A percentile compares a stretch with the other conserved stretches of the same genome.
Conservation (phyloP, 2,888 invertebrate species). For the Carterocephalus palaemon region DNA sequence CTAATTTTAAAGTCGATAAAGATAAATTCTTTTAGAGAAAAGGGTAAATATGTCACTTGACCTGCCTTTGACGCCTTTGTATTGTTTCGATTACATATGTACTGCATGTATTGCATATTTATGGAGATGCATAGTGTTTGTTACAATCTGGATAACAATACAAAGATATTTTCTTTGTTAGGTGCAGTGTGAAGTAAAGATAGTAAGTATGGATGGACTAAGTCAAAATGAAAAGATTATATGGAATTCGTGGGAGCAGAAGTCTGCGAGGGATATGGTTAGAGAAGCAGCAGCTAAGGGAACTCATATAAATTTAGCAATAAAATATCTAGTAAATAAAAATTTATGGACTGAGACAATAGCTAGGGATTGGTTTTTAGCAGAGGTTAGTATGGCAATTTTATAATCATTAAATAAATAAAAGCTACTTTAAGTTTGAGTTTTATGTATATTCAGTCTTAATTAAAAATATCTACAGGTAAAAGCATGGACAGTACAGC, state of each 20-base stretch:
- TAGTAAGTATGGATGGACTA: slow-evolving; percentile 72
- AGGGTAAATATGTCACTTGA: too few relatives aligned
- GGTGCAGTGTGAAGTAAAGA: neutral
- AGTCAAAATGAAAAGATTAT: slow-evolving; percentile 78
- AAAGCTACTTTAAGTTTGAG: too few relatives aligned
- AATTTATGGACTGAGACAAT: slow-evolving; percentile 74
- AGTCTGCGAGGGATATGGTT: slow-evolving; percentile 81
- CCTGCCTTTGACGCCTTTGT: too few relatives aligned
- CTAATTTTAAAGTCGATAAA: too few relatives aligned
- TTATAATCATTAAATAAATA: slow-evolving; percentile 24
- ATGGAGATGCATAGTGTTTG: neutral
- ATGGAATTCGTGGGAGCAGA: slow-evolving; percentile 82
- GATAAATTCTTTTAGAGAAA: too few relatives aligned
- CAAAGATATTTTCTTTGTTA: neutral
- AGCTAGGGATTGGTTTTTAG: slow-evolving; percentile 76
- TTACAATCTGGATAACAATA: neutral
- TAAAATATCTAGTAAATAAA: slow-evolving; percentile 77
- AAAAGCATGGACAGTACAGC: slow-evolving; percentile 80
- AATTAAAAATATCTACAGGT: slow-evolving; percentile 65
- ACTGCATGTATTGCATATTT: neutral
- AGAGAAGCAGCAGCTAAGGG: slow-evolving; percentile 85
- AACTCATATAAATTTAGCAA: slow-evolving; percentile 78
- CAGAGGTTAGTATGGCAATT: slow-evolving; percentile 67
- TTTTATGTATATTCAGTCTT: slow-evolving; percentile 11
- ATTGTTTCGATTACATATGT: neutral